Base-by-base conservation (phyloP, 2,113 vertebrate genomes). In the Grallaria varia region DNA sequence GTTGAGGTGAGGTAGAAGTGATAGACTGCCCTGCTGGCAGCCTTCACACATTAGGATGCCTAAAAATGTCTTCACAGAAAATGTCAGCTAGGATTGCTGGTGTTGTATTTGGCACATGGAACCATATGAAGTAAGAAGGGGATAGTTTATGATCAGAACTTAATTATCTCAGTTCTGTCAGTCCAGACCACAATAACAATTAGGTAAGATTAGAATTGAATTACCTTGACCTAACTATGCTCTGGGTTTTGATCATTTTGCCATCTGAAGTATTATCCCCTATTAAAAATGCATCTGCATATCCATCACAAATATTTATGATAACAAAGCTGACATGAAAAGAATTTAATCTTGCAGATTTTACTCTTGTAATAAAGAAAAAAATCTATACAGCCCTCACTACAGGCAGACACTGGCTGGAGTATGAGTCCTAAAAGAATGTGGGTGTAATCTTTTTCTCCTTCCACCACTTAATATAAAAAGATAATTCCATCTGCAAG, bases 11-110 rank as follows among this genome's bases (percentile, higher is more conserved):
- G 85, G 85, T 90, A 53, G 64, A 95, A 95, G 95, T 92, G 94
- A 93, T 87, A 96, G 95, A 93, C 95, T 93, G 79, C n/a, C 88
- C 85, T 92, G 88, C 90, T 96, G 92, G 76, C 90, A 95, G 86
- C 76, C 85, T 95, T 96, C 85, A 84, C 82, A 94, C 64, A 27
- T 84, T 89, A 82, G 84, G 76, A 86, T 90, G 39, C 85, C 79
- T 93, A 90, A 96, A 96, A 93, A 84, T 78, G 79, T 87, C 75
- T 93, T 92, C 64, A 71, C 28, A 24, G 90, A 93, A 95, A 89
- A 92, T 74, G 73, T 90, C 88, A 90, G 67, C 69, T 76, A 92
- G 72, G 27, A 95, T 42, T 60, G 49, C 35, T 90, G 76, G 52
- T 12, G 4, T 77, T 86, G 92, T 83, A 39, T 93, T 84, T 86